Conservation (phyloP, 1,140 invertebrate genomes). For the Reticulitermes speratus region DNA sequence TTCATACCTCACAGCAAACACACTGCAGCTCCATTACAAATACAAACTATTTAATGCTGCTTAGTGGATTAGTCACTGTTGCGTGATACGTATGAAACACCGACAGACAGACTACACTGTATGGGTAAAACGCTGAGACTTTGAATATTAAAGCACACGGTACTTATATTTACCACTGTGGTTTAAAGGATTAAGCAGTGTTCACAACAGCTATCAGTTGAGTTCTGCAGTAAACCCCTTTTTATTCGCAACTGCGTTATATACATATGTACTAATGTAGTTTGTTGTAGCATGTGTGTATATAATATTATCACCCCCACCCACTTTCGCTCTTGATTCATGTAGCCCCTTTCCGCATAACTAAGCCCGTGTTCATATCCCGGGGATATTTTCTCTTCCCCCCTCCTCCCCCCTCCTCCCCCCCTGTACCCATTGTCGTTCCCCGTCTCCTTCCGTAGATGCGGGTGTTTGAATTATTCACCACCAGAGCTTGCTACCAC, state of each 20-base stretch:
- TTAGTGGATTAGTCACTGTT: no score
- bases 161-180: background rate
- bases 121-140: no score
- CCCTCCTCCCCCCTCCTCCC: background rate
- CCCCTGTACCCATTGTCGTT: background rate
- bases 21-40: no score
- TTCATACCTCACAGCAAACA: no score
- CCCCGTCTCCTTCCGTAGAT: background rate
- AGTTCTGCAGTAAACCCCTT: background rate
- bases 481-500: background rate
- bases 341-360: conserved; percentile 12
- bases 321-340: background rate
- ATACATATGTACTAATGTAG: conserved; percentile 17
- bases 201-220: background rate
- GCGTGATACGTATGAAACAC: no score
- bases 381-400: background rate
- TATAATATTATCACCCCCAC: conserved; percentile 1
- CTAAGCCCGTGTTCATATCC: conserved; percentile 17
- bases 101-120: background rate
- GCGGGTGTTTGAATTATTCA: conserved; percentile 18
- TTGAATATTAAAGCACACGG: background rate
- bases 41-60: no score
- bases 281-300: conserved; percentile 16
- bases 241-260: background rate
- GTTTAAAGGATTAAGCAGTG: background rate